Evolutionary conservation across 2,113 vertebrate species (phyloP).

Genomic region (Ariopsis seemanni): DNA sequence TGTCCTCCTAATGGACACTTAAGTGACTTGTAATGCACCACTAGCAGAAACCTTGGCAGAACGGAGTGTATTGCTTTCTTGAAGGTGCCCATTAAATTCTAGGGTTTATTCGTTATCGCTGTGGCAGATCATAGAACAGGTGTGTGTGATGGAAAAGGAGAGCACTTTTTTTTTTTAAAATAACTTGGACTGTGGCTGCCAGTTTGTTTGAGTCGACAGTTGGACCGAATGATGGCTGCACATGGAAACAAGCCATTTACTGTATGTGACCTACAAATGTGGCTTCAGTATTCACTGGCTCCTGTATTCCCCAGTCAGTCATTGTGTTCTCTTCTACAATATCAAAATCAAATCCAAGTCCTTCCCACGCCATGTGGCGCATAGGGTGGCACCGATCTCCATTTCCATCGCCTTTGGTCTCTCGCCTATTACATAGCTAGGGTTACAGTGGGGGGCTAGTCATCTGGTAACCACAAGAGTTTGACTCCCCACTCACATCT

Average conservation of each 20-base stretch:
- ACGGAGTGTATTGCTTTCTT: slow-evolving; percentile 26
- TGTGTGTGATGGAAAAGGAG: background rate
- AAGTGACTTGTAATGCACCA: slow-evolving; percentile 17
- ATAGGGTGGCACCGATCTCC: no score
- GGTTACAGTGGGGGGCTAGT: no score
- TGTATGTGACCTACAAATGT: background rate
- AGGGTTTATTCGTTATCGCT: slow-evolving; percentile 30
- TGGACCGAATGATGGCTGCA: background rate
- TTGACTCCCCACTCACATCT: no score
- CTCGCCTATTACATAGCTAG: no score
- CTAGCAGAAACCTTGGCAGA: background rate
- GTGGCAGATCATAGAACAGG: slow-evolving; percentile 12
- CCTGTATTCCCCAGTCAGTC: background rate
- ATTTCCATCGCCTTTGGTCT: no score
- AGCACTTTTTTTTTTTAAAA: background rate
- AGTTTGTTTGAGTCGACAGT: background rate
- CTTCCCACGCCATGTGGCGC: no score
- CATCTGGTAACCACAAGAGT: no score
- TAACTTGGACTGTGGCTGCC: background rate
- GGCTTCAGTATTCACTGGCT: background rate
- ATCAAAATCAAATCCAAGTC: no score
- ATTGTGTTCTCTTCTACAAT: background rate
- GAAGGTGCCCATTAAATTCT: slow-evolving; percentile 34
- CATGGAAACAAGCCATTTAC: background rate
- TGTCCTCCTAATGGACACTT: slow-evolving; percentile 27